Base-by-base conservation (phyloP, 35 echinoderm and acorn worm species). In the Apostichopus californicus region DNA sequence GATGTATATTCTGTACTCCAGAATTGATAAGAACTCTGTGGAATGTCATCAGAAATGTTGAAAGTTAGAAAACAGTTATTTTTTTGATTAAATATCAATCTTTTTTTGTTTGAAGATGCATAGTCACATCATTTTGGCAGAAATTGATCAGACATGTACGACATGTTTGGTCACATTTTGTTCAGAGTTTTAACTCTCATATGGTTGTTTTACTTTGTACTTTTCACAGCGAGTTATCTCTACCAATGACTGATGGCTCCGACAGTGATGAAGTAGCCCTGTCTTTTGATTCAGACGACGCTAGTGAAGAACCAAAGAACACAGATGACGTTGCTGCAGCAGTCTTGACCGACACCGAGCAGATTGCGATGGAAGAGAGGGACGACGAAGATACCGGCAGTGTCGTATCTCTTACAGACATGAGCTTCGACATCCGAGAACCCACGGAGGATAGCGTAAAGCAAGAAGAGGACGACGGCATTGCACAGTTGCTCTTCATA, bases 391-490 rank as follows among this genome's bases (percentile, higher is more conserved):
- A 89, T 12, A 89, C 22, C 0, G 22, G 20, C 12, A 91, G 89
- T 59, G 73, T 91, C 5, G 17, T 91, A n/a, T 91, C 89, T 68
- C 61, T 91, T 4, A 91, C 89, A 18, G 89, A 91, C 73, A 91
- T 91, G 89, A 79, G 77, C 46, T 91, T 91, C 59, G 89, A 91
- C 54, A 91, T 91, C 68, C 22, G 89, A 60, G 89, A 91, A 13
- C 23, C 55, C 71, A 15, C 18, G 15, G 73, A 91, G 8, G 55
- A 77, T 5, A 56, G 56, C 53, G 18, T 55, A 17, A 60, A 61
- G 2, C 7, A 13, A 3, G 54, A 34, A 0, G 77, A 91, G 8
- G 89, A 68, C 14, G 77, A 68, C 11, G 55, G 72, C 34, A 91
- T 91, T 5, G 75, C 73, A 13, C 71, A 91, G 54, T 54, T 91